Evolutionary conservation across 2,888 invertebrate genomes (phyloP).

Genomic region (Caenorhabditis becei): DNA sequence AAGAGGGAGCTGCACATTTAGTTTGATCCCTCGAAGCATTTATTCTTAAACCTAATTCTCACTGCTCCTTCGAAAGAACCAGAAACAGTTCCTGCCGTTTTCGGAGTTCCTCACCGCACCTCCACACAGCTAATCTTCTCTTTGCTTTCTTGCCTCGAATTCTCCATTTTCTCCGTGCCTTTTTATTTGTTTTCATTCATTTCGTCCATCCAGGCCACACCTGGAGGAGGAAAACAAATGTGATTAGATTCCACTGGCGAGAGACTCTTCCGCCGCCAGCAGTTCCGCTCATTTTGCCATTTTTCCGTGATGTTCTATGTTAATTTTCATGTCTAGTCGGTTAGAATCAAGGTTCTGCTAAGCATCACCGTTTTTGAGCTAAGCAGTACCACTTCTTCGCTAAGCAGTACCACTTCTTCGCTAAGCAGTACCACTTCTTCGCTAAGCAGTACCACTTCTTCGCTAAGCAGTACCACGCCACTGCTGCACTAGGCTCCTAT

Average conservation of each 20-base stretch:
- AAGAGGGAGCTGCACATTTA: not conserved
- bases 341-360: too few species aligned
- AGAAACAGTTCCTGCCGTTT: conserved; percentile 2
- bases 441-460: too few species aligned
- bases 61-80: conserved; percentile 3
- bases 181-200: conserved; percentile 44
- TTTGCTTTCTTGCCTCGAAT: too few species aligned
- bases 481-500: not conserved
- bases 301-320: not conserved
- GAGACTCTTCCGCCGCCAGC: not conserved
- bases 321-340: too few species aligned
- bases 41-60: too few species aligned
- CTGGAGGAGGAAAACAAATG: conserved; percentile 40
- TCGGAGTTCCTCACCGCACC: not conserved
- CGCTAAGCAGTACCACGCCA: too few species aligned
- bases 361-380: not conserved
- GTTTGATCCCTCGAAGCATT: not conserved
- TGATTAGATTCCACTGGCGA: conserved; percentile 18
- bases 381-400: too few species aligned
- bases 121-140: conserved; percentile 31
- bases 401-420: too few species aligned
- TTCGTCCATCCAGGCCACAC: conserved; percentile 33
- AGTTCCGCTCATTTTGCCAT: not conserved
- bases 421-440: too few species aligned
- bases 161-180: conserved; percentile 8